Evolutionary conservation across 1,140 invertebrate species (phyloP).

Genomic region (Dendroctonus ponderosae): DNA sequence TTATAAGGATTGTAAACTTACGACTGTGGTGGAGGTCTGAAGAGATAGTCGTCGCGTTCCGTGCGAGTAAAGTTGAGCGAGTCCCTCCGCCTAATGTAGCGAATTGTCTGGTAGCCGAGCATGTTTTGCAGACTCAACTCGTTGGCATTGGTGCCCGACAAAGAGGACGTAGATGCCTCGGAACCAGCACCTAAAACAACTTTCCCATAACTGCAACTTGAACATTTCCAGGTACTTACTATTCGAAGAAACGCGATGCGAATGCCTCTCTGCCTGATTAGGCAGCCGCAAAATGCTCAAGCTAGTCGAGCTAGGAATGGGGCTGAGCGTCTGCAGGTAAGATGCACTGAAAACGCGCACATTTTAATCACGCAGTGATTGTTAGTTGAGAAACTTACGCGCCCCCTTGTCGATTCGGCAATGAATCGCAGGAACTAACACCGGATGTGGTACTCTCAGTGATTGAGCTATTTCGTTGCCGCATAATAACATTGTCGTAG

Average conservation of each 20-base stretch:
- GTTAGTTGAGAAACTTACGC: conserved; percentile 41
- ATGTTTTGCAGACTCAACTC: conserved; percentile 71
- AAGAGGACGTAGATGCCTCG: conserved; percentile 44
- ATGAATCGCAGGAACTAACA: conserved; percentile 74
- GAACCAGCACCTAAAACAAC: conserved; percentile 40
- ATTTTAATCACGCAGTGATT: neutral
- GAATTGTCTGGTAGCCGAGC: conserved; percentile 77
- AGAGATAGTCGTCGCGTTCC: conserved; percentile 32
- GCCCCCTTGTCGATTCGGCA: conserved; percentile 57
- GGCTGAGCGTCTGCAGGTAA: conserved; percentile 71
- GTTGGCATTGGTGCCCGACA: conserved; percentile 53
- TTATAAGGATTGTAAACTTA: conserved; percentile 22
- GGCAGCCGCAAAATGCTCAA: conserved; percentile 50
- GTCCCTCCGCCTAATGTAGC: conserved; percentile 55
- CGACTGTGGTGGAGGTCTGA: conserved; percentile 32
- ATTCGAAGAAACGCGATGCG: conserved; percentile 55
- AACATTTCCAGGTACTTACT: conserved; percentile 49
- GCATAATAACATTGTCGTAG: conserved; percentile 45
- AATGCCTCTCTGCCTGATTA: conserved; percentile 47
- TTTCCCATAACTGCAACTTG: neutral
- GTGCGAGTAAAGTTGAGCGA: conserved; percentile 29
- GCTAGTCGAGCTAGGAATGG: conserved; percentile 76
- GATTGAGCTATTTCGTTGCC: conserved; percentile 55
- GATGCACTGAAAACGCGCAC: conserved; percentile 55
- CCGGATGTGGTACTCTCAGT: conserved; percentile 78